These are phyloP conservation scores for Pterois miles DNA, from an alignment of 2,797 vertebrate species.

Conservation along the genomic window DNA sequence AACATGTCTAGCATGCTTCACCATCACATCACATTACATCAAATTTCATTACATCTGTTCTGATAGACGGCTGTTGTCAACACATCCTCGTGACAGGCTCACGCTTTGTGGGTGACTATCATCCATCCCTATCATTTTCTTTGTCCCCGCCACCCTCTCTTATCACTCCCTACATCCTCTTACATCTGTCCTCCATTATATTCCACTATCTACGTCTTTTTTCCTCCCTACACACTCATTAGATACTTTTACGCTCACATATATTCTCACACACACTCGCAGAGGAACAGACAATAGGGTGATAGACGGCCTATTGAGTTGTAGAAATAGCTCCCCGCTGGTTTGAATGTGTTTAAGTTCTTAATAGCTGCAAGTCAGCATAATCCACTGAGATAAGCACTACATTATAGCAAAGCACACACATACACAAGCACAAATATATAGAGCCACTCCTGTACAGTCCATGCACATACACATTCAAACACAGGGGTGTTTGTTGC, in stretches of 20 bases:
- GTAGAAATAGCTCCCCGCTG: conserved; percentile 61
- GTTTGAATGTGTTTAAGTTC: conserved; percentile 70
- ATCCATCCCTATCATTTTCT: conserved; percentile 43
- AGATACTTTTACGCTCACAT: conserved; percentile 41
- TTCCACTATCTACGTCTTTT: conserved; percentile 33
- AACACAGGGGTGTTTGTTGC: conserved; percentile 30
- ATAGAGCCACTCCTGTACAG: conserved; percentile 4
- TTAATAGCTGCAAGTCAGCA: conserved; percentile 76
- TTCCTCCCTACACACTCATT: conserved; percentile 11
- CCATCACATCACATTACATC: conserved; percentile 56
- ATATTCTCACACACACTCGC: conserved; percentile 2
- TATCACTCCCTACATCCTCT: conserved; percentile 52
- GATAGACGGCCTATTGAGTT: conserved; percentile 57
- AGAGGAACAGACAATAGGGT: conserved; percentile 51
- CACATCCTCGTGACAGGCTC: conserved; percentile 14
- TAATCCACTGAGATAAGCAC: conserved; percentile 65
- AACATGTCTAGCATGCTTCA: conserved; percentile 39
- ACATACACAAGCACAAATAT: background rate
- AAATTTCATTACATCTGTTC: conserved; percentile 48
- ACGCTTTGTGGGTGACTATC: conserved; percentile 37
- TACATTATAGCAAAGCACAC: conserved; percentile 40
- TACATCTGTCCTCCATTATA: conserved; percentile 58
- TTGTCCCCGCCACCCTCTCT: conserved; percentile 40
- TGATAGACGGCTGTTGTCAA: conserved; percentile 50
- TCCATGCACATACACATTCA: background rate